Evolutionary conservation across 1,140 invertebrate genomes (phyloP).

Genomic region (Anastatus disparis): DNA sequence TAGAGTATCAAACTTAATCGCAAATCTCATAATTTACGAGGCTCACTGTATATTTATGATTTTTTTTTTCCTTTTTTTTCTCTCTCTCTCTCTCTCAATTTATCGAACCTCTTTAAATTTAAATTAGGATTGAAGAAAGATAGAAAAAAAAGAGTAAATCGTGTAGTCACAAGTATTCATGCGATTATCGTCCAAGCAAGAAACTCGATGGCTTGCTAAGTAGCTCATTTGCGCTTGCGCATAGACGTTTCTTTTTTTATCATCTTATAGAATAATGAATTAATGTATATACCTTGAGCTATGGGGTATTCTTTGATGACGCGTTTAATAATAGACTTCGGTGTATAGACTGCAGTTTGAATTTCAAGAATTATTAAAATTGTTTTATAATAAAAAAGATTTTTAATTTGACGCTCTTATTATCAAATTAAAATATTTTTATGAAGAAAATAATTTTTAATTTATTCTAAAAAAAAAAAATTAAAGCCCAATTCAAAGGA

Average conservation of each 20-base stretch:
- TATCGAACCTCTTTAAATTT: slow-evolving; percentile 29
- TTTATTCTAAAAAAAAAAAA: too few relatives aligned
- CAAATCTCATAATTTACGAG: too few relatives aligned
- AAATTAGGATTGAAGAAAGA: not conserved
- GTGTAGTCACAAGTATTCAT: not conserved
- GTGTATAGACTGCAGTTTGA: too few relatives aligned
- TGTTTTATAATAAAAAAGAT: too few relatives aligned
- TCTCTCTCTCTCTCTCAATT: slow-evolving; percentile 4
- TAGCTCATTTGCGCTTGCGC: not conserved
- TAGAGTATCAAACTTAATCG: not conserved
- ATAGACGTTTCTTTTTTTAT: too few relatives aligned
- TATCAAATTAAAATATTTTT: too few relatives aligned
- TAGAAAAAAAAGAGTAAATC: not conserved
- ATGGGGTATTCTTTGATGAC: too few relatives aligned
- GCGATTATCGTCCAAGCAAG: slow-evolving; percentile 23
- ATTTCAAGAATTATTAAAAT: too few relatives aligned
- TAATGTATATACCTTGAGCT: slow-evolving; percentile 6
- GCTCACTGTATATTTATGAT: slow-evolving; percentile 9
- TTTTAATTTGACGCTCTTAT: too few relatives aligned
- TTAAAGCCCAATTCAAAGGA: too few relatives aligned
- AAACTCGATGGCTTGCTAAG: not conserved
- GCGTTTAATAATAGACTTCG: too few relatives aligned
- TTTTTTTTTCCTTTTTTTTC: not conserved
- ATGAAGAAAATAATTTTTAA: too few relatives aligned
- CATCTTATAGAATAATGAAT: slow-evolving; percentile 24